A percentile compares a stretch with the other conserved stretches of the same genome.
Conservation (phyloP, 2,888 invertebrate genomes). For the Ormyrus labotus region DNA sequence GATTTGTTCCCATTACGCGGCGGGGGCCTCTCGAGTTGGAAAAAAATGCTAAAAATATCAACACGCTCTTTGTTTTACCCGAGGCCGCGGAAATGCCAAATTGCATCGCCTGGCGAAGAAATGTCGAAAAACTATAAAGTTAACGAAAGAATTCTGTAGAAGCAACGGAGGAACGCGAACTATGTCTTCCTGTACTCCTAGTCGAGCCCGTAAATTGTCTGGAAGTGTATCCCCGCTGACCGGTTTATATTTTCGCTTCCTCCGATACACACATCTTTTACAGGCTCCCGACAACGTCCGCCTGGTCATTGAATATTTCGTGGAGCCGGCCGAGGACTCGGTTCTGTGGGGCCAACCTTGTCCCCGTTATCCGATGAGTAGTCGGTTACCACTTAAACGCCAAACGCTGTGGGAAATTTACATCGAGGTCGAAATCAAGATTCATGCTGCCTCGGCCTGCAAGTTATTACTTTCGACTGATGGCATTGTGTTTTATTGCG, state of each 20-base stretch:
- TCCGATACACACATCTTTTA: slow-evolving; percentile 23
- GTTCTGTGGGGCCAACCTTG: slow-evolving; percentile 38
- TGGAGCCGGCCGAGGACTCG: slow-evolving; percentile 21
- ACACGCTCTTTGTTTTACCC: not conserved
- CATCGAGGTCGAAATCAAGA: slow-evolving; percentile 46
- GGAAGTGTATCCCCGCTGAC: no score
- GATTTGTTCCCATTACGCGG: no score
- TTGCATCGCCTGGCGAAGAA: no score
- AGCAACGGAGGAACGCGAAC: no score
- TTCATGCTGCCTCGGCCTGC: slow-evolving; percentile 15
- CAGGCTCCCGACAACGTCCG: slow-evolving; percentile 16
- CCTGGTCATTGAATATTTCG: slow-evolving; percentile 48
- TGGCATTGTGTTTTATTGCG: not conserved
- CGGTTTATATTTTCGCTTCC: not conserved
- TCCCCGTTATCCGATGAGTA: slow-evolving; percentile 42
- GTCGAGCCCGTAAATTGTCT: slow-evolving; percentile 25
- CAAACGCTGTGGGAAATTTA: slow-evolving; percentile 20
- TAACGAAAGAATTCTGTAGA: no score
- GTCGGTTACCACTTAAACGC: slow-evolving; percentile 24
- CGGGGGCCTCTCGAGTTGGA: not conserved
- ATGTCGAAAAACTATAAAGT: no score
- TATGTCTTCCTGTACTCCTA: no score
- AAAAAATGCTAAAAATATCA: not conserved
- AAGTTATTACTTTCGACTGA: not conserved
- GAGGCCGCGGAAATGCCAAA: no score